Conservation (phyloP, 2,888 invertebrate species). For the Pilophorus perplexus region DNA sequence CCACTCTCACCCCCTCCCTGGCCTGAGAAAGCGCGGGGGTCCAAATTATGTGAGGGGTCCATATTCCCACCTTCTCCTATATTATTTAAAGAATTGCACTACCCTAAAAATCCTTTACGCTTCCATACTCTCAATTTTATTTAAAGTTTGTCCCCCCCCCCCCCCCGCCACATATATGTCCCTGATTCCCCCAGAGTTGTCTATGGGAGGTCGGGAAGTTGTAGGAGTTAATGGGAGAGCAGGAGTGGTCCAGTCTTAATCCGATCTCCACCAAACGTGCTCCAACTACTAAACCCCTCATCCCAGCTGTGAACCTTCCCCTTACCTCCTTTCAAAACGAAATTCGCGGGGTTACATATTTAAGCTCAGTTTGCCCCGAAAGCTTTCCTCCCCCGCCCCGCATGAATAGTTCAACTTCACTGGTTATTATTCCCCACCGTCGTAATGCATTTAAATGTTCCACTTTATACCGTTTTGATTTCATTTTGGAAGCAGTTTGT, state of each 20-base stretch:
- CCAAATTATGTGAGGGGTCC: no score
- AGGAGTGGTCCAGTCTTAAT: neutral
- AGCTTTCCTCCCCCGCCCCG: neutral
- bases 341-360: neutral
- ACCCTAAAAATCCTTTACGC: no score
- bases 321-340: no score
- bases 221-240: neutral
- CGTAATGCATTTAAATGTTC: slow-evolving; percentile 23
- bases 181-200: neutral
- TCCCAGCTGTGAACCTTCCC: neutral
- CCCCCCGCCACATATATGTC: neutral
- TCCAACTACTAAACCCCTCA: neutral
- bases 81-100: no score
- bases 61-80: no score
- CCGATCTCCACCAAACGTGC: neutral
- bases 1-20: no score
- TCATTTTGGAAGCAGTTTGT: no score
- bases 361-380: neutral
- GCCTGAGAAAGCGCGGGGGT: no score
- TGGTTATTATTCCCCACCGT: slow-evolving; percentile 13
- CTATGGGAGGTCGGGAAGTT: neutral
- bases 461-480: no score
- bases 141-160: neutral
- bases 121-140: no score
- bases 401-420: slow-evolving; percentile 21